These are phyloP conservation scores for Podarcis siculus DNA, from an alignment of 2,797 vertebrate species.

Conservation along the genomic window DNA sequence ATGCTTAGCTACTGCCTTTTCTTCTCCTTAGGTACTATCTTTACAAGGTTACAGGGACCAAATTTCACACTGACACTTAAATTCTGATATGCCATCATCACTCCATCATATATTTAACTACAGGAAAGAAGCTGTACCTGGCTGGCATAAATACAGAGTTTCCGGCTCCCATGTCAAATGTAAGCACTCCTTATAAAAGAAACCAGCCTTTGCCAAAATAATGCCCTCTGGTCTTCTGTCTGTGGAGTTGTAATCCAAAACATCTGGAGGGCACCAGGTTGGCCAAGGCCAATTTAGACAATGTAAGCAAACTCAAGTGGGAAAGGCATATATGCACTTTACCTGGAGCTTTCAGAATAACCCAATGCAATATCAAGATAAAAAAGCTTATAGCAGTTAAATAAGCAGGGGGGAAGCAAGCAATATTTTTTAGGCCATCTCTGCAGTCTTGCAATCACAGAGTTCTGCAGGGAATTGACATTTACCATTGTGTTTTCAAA, in stretches of 20 bases:
- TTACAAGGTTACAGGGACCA: not conserved
- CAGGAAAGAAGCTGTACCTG: not conserved
- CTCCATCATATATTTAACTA: not conserved
- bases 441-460: not conserved
- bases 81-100: not conserved
- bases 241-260: too few species aligned
- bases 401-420: not conserved
- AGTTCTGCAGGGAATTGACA: not conserved
- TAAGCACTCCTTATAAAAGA: not conserved
- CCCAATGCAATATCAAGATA: not conserved
- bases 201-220: not conserved
- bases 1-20: too few species aligned
- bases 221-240: not conserved
- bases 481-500: not conserved
- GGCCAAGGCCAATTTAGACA: too few species aligned
- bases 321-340: not conserved
- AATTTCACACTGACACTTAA: not conserved
- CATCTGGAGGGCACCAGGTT: too few species aligned
- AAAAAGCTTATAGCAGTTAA: not conserved
- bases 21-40: too few species aligned
- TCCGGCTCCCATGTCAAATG: not conserved
- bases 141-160: not conserved
- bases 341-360: not conserved
- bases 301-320: not conserved
- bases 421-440: not conserved